Conservation (phyloP, 2,797 vertebrate species). For the Enteromius radiatus region DNA sequence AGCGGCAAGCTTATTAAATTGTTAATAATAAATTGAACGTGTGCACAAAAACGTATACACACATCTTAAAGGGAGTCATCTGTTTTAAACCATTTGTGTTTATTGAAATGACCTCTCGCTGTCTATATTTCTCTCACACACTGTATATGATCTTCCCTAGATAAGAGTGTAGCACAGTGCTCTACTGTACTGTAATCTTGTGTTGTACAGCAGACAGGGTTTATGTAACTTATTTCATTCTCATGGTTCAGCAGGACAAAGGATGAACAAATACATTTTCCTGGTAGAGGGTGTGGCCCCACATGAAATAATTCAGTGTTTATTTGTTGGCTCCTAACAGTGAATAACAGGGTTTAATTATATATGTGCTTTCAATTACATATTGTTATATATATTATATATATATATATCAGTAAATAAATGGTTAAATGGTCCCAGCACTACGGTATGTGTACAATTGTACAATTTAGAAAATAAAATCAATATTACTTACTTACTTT, state of each 20-base stretch:
- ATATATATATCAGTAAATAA: neutral
- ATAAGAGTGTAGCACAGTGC: slow-evolving; percentile 5
- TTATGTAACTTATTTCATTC: slow-evolving; percentile 23
- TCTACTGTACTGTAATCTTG: neutral
- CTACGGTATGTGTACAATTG: neutral
- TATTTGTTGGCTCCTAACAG: slow-evolving; percentile 5
- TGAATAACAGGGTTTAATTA: neutral
- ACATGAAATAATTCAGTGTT: slow-evolving; percentile 2
- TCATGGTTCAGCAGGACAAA: slow-evolving; percentile 21
- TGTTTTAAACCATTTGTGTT: neutral
- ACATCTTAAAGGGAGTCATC: neutral
- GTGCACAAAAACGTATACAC: neutral
- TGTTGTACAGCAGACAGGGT: slow-evolving; percentile 5
- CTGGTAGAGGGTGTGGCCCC: neutral
- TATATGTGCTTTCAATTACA: neutral
- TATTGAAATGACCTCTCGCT: neutral
- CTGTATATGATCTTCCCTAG: slow-evolving; percentile 3
- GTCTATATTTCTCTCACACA: slow-evolving; percentile 1
- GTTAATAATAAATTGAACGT: neutral
- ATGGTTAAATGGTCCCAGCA: neutral
- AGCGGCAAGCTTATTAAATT: neutral
- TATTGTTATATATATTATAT: no score
- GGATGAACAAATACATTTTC: neutral
- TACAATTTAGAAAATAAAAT: neutral
- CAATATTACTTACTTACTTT: neutral